Conservation (phyloP, 2,797 vertebrate genomes). For the Peromyscus attwateri region DNA sequence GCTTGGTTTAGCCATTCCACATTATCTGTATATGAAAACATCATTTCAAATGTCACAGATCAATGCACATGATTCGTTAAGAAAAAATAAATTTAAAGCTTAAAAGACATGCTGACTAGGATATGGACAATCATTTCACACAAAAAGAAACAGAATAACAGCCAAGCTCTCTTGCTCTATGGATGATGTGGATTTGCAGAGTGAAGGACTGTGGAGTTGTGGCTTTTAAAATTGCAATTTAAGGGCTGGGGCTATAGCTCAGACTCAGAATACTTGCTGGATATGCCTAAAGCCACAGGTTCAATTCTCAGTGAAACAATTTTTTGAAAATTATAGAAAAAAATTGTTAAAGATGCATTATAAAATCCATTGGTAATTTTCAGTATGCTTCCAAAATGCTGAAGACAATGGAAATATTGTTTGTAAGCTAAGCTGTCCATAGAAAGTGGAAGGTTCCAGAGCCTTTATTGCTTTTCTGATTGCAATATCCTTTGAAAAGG, state of each 20-base stretch:
- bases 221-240: not conserved
- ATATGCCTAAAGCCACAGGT: not conserved
- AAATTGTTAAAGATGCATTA: not conserved
- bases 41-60: not conserved
- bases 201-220: not conserved
- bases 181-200: not conserved
- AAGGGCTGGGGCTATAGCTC: not conserved
- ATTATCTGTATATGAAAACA: not conserved
- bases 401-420: not conserved
- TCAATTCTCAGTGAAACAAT: not conserved
- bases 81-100: not conserved
- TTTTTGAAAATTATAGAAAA: not conserved
- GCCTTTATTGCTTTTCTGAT: slow-evolving; percentile 11
- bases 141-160: not conserved
- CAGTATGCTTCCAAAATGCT: not conserved
- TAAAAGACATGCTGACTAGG: not conserved
- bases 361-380: slow-evolving; percentile 43
- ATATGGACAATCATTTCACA: not conserved
- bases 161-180: not conserved
- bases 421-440: not conserved
- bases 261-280: not conserved
- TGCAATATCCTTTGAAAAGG: slow-evolving; percentile 27
- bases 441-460: not conserved
- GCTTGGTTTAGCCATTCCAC: not conserved
- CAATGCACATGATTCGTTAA: not conserved